phyloP scores from a whole-genome alignment of 1,140 invertebrate genomes.

The Plodia interpunctella region DNA sequence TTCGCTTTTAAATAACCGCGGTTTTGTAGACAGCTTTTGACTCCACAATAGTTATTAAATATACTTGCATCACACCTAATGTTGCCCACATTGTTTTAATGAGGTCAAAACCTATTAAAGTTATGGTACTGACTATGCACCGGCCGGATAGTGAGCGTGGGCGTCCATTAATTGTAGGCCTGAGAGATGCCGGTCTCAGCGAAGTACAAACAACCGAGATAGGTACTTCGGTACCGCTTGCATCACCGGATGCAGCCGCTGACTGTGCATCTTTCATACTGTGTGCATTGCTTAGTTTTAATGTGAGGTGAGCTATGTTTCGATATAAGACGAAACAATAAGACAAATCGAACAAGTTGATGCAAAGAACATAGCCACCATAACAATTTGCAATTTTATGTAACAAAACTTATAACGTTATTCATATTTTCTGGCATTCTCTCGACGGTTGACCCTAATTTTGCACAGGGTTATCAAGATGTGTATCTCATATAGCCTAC shows the following conservation, averaged over 20 bases:
- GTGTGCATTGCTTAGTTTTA: no score
- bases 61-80: not conserved
- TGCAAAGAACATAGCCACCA: not conserved
- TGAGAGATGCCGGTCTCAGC: not conserved
- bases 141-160: not conserved
- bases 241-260: slow-evolving; percentile 27
- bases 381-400: not conserved
- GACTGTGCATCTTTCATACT: slow-evolving; percentile 19
- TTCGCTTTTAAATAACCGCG: no score
- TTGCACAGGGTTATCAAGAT: not conserved
- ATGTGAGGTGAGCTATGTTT: no score
- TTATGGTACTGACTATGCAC: not conserved
- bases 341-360: slow-evolving; percentile 18
- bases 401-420: not conserved
- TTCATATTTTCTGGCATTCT: not conserved
- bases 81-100: not conserved
- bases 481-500: no score
- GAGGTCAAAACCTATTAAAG: not conserved
- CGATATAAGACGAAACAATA: no score
- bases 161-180: slow-evolving; percentile 2
- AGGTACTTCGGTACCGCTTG: slow-evolving; percentile 1
- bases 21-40: no score
- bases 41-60: no score
- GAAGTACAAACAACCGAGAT: not conserved
- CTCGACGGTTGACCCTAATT: not conserved